A percentile compares a stretch with the other conserved stretches of the same genome.
These are phyloP conservation scores for Momotus momota DNA, from an alignment of 2,797 vertebrate species.

Conservation along the genomic window DNA sequence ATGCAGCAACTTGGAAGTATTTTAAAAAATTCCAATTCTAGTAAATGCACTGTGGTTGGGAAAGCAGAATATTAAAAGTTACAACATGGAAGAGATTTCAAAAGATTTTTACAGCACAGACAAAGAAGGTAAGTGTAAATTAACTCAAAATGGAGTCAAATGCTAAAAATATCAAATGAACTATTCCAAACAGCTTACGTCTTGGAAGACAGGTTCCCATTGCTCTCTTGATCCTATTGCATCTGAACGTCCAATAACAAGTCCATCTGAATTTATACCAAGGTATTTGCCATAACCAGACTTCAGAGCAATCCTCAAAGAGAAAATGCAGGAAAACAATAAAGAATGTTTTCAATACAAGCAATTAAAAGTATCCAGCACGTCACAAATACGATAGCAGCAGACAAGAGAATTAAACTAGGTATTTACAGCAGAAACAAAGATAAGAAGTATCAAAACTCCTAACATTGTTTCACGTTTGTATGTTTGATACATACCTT, in stretches of 20 bases:
- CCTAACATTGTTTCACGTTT: background rate
- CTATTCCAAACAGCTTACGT: constrained; percentile 80
- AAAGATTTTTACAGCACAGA: background rate
- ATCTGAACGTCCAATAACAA: constrained; percentile 93
- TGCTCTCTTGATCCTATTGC: constrained; percentile 98
- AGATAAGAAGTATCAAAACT: background rate
- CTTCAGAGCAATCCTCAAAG: constrained; percentile 91
- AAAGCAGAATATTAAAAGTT: background rate
- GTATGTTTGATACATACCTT: constrained; percentile 79
- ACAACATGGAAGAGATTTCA: background rate
- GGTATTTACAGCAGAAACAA: background rate
- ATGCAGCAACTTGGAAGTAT: background rate
- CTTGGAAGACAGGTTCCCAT: constrained; percentile 95
- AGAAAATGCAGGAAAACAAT: background rate
- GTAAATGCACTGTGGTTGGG: background rate
- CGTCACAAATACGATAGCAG: background rate
- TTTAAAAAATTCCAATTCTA: background rate
- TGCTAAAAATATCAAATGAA: background rate
- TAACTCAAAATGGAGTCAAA: background rate
- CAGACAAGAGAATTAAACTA: background rate
- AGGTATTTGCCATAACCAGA: constrained; percentile 98
- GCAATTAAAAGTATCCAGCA: background rate
- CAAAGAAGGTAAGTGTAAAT: background rate
- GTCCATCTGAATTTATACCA: constrained; percentile 93
- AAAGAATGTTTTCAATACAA: background rate